phyloP scores from a whole-genome alignment of 2,888 invertebrate genomes.

The Hemicrepidius hirtus region DNA sequence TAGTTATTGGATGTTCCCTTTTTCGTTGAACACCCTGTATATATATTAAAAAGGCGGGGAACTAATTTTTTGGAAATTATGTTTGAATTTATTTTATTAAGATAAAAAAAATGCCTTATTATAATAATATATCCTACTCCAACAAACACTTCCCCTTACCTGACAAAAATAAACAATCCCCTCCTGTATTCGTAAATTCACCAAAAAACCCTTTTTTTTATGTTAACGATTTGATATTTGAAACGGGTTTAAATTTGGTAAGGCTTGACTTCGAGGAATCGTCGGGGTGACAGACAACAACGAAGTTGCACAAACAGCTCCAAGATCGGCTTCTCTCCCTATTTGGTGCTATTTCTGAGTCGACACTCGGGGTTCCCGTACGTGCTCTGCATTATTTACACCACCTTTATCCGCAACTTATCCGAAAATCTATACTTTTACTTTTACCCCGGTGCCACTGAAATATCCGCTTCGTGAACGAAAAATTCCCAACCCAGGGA shows the following conservation, averaged over 20 bases:
- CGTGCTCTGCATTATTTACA: constrained; percentile 70
- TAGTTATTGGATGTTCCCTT: no score
- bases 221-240: constrained; percentile 1
- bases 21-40: no score
- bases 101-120: no score
- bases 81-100: no score
- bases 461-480: constrained; percentile 42
- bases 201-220: neutral
- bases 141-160: no score
- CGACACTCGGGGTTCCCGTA: constrained; percentile 63
- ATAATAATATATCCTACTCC: no score
- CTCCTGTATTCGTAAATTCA: neutral
- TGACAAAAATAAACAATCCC: neutral
- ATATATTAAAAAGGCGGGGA: no score
- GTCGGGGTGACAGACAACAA: constrained; percentile 30
- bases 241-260: constrained; percentile 40
- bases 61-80: no score
- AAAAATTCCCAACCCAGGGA: constrained; percentile 39
- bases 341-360: constrained; percentile 65
- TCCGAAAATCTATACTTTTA: constrained; percentile 68
- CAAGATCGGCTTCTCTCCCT: constrained; percentile 56
- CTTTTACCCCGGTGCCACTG: constrained; percentile 52
- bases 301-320: constrained; percentile 44
- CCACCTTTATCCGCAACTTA: constrained; percentile 66
- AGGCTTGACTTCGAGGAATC: constrained; percentile 25